Evolutionary conservation across 2,113 vertebrate species (phyloP).

Genomic region (mouse (Mus musculus)): GRCm39 chr4:152573001-152573500

Average conservation of each 20-base stretch:
- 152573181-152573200: conserved; percentile 65
- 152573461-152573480: background rate
- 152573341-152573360: conserved; percentile 91
- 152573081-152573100: too few species aligned
- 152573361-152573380: background rate
- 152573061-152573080: background rate
- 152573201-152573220: conserved; percentile 61
- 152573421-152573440: fast-evolving
- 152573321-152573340: conserved; percentile 64
- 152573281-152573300: conserved; percentile 90
- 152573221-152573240: conserved; percentile 89
- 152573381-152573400: fast-evolving
- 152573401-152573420: fast-evolving
- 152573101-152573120: fast-evolving
- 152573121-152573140: fast-evolving
- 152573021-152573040: background rate
- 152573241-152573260: conserved; percentile 92
- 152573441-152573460: fast-evolving
- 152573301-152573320: conserved; percentile 74
- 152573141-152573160: fast-evolving
- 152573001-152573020: background rate
- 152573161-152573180: background rate
- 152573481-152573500: fast-evolving
- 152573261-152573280: conserved; percentile 94
- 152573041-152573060: background rate